Conservation (phyloP, 2,888 invertebrate species). For the Andrena marginata region DNA sequence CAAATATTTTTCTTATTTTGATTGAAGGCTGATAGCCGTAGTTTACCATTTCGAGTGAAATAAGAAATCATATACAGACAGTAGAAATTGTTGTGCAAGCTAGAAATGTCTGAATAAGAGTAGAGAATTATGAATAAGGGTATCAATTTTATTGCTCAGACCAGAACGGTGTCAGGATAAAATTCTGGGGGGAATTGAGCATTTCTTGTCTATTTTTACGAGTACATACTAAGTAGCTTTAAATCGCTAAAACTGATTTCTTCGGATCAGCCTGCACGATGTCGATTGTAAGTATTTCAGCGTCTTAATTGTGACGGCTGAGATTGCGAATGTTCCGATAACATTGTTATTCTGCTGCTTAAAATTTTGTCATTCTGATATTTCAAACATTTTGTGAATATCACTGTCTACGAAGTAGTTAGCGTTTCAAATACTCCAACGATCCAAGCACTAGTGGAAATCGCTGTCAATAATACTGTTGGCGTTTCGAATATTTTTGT, state of each 20-base stretch:
- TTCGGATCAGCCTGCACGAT: constrained; percentile 9
- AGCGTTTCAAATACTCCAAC: constrained; percentile 9
- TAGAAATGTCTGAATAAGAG: too few species aligned
- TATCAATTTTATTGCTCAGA: background rate
- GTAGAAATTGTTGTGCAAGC: too few species aligned
- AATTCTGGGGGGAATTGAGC: background rate
- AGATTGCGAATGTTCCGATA: constrained; percentile 1
- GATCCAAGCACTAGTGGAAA: background rate
- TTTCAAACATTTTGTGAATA: constrained; percentile 10
- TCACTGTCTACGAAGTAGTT: constrained; percentile 13
- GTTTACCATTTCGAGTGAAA: too few species aligned
- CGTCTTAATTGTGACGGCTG: background rate
- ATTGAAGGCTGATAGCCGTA: too few species aligned
- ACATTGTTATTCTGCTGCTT: constrained; percentile 14
- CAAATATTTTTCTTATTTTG: too few species aligned
- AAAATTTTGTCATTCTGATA: constrained; percentile 41
- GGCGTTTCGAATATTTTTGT: constrained; percentile 46
- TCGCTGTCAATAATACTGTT: constrained; percentile 38
- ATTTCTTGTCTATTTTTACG: background rate
- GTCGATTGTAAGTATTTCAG: constrained; percentile 10
- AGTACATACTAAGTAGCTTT: background rate
- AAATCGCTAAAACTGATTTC: background rate
- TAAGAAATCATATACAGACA: too few species aligned
- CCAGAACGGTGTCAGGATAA: background rate
- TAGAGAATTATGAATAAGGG: background rate